These are phyloP conservation scores for Eptesicus fuscus DNA, from an alignment of 2,113 vertebrate genomes.

Conservation along the genomic window DNA sequence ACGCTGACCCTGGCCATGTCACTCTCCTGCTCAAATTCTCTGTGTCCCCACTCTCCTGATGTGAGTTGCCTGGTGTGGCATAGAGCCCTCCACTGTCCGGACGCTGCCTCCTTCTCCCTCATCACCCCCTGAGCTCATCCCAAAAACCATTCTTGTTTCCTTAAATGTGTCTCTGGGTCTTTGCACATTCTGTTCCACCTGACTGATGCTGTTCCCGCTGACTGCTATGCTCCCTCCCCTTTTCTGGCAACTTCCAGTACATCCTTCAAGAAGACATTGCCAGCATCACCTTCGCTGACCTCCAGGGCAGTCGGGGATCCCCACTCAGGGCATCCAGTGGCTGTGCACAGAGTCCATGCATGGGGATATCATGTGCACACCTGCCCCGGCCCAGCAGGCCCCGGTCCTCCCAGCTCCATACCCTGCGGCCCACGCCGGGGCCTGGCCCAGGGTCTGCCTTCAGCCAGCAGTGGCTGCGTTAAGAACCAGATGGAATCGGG, in stretches of 20 bases:
- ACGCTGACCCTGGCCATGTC: not conserved
- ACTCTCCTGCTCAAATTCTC: not conserved
- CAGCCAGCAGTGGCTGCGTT: not conserved
- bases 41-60: not conserved
- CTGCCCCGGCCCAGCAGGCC: not conserved
- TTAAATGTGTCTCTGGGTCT: not conserved
- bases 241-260: not conserved
- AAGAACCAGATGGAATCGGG: not conserved
- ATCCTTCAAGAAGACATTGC: not conserved
- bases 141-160: not conserved
- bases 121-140: not conserved
- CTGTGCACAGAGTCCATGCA: not conserved
- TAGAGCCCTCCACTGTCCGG: accelerated
- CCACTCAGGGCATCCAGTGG: accelerated
- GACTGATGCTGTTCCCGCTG: not conserved
- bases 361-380: accelerated
- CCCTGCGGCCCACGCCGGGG: accelerated
- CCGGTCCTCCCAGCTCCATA: not conserved
- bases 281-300: not conserved
- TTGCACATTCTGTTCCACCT: not conserved
- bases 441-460: not conserved
- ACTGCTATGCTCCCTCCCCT: not conserved
- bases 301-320: accelerated
- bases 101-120: not conserved
- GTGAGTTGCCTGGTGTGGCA: not conserved